Evolutionary conservation across 2,113 vertebrate species (phyloP), one percentile per base, ranked within the genome.

Genomic region (Ammospiza caudacuta): DNA sequence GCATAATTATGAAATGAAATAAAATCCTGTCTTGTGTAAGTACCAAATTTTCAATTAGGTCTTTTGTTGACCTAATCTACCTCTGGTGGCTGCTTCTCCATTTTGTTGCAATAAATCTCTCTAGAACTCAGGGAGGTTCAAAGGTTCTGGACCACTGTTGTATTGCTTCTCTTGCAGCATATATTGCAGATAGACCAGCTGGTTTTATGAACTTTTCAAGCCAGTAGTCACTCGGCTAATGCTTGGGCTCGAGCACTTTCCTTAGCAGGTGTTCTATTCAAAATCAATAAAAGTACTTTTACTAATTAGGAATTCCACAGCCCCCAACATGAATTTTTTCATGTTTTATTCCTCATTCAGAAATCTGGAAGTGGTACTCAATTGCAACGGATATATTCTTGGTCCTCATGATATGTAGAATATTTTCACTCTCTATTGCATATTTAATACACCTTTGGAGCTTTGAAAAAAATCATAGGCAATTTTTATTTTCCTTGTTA

Each of bases 401-500:
- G 28, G 28, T 61, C 29, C 9, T 22, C 3, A 3, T 73, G 4
- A 62, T 27, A 16, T 43, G 59, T 46, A 86, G 21, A 83, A 43
- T 74, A 58, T 6, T 88, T n/a, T 8, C 63, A 62, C 27, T 59
- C 10, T 63, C 29, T 21, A 2, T 28, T 83, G 27, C 9, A 2
- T 83, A 19, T 92, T 81, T 67, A 13, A 52, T 23, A 75, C 61
- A 66, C 19, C 15, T 74, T 29, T 41, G 52, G n/a, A 59, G 22
- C 20, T 74, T 78, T 54, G 51, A 37, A 87, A 79, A 59, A 52
- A 61, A 37, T 25, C 7, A 39, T 18, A 23, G 9, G 20, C 33
- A 57, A 27, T 59, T 59, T 94, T 69, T 93, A 12, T 69, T 64
- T 94, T 91, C 20, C 92, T 73, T 97, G 61, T 95, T 91, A 79